A percentile compares a stretch with the other conserved stretches of the same genome.
Conservation (phyloP, 2,797 vertebrate genomes). For the Tympanoctomys barrerae region DNA sequence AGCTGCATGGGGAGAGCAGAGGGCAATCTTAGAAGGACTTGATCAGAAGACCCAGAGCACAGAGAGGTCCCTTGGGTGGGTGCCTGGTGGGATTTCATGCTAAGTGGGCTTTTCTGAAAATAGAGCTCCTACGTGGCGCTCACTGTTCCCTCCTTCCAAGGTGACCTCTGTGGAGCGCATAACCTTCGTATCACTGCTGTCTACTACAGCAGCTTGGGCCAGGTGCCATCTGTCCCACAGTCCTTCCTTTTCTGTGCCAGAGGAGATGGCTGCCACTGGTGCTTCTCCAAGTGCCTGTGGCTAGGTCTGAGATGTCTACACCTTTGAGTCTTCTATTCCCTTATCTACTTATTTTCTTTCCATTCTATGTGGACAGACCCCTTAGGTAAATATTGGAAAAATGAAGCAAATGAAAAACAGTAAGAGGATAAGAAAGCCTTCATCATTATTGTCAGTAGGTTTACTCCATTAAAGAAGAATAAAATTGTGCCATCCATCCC, state of each 20-base stretch:
- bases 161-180: rapidly evolving
- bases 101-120: background rate
- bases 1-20: background rate
- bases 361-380: background rate
- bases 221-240: rapidly evolving
- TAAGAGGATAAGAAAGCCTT: background rate
- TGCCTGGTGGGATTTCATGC: background rate
- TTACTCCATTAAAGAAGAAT: background rate
- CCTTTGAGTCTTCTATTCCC: background rate
- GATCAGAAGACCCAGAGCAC: background rate
- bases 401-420: background rate
- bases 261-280: rapidly evolving
- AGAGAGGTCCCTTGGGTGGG: background rate
- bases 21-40: background rate
- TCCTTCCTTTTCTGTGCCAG: rapidly evolving
- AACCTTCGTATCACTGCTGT: rapidly evolving
- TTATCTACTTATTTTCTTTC: background rate
- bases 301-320: background rate
- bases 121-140: background rate
- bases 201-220: background rate
- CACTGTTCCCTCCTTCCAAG: too few species aligned
- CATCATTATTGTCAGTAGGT: rapidly evolving
- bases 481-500: rapidly evolving
- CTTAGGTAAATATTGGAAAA: background rate
- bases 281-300: background rate